Base-by-base conservation (phyloP, 2,888 invertebrate species). In the Sussaba pulchella region DNA sequence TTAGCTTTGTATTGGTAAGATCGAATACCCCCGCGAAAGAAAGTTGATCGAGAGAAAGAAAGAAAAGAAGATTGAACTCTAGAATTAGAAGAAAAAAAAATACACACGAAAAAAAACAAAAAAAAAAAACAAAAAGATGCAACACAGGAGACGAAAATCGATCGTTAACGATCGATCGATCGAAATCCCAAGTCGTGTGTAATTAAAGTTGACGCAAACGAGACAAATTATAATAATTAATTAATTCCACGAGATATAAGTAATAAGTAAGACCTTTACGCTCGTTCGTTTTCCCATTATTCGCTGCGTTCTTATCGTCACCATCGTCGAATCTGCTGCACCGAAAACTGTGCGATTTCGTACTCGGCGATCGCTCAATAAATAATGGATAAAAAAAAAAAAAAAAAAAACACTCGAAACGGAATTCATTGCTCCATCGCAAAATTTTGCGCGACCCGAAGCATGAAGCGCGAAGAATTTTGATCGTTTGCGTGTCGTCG, bases 1-100 rank as follows among this genome's bases (percentile, higher is more conserved):
- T 91, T 91, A 91, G 91, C 89, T 91, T 91, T 90, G 91, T 91
- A 91, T 91, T 89, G 88, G 91, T 91, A 91, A 91, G 91, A 87
- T 90, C 88, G 87, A 85, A 87, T 85, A 87, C 89, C 90, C 85
- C 78, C 82, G 81, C 50, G 52, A 64, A n/a, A 52, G 41, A 24
- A 24, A 50, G 69, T 78, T 73, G 59, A 81, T 79, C 47, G 6
- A 54, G 21, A 77, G 47, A 45, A 64, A 2, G 26, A 79, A 47
- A 66, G 79, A 41, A 57, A 78, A 66, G 59, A 59, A 71, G 43
- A 54, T 74, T 69, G 45, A 74, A 70, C 39, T 10, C 2, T 69
- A 67, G 67, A 69, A 69, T 77, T 72, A 71, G 81, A 79, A 31
- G 31, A 31, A 31, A 31, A 5, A 6, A n/a, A n/a, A n/a, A n/a